Evolutionary conservation across 2,113 vertebrate species (phyloP).

Genomic region (Rhea americana): DNA sequence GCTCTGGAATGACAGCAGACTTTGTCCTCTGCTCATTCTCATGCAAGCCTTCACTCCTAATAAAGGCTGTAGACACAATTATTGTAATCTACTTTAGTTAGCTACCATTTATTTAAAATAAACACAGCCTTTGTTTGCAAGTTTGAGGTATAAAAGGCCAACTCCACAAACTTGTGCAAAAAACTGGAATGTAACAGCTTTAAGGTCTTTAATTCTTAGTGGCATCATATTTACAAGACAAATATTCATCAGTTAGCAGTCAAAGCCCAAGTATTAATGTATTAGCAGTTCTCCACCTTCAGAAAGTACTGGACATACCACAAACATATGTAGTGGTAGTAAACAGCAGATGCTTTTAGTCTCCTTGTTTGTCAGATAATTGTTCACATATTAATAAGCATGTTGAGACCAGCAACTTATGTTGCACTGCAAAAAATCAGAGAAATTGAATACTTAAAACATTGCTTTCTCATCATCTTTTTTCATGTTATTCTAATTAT

Average conservation of each 20-base stretch:
- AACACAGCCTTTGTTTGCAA: conserved; percentile 52
- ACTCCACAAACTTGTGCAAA: not conserved
- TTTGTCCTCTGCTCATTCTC: conserved; percentile 24
- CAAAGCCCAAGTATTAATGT: not conserved
- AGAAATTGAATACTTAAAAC: not conserved
- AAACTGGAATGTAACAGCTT: not conserved
- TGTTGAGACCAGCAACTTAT: not conserved
- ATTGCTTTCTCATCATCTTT: not conserved
- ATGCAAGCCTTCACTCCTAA: not conserved
- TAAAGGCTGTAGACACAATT: not conserved
- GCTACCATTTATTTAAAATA: not conserved
- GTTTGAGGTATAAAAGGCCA: not conserved
- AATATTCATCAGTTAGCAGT: not conserved
- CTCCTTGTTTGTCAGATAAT: not conserved
- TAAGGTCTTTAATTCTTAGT: not conserved
- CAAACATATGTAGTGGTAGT: not conserved
- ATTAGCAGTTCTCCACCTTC: not conserved
- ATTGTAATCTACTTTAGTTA: not conserved
- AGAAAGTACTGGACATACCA: not conserved
- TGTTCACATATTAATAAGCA: not conserved
- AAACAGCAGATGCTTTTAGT: not conserved
- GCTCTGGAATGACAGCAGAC: conserved; percentile 12
- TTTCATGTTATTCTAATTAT: not conserved
- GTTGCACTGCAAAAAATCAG: not conserved
- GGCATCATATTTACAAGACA: not conserved